These are phyloP conservation scores for Pantelozetes paolii DNA, from an alignment of 2,888 invertebrate species.

Conservation along the genomic window DNA sequence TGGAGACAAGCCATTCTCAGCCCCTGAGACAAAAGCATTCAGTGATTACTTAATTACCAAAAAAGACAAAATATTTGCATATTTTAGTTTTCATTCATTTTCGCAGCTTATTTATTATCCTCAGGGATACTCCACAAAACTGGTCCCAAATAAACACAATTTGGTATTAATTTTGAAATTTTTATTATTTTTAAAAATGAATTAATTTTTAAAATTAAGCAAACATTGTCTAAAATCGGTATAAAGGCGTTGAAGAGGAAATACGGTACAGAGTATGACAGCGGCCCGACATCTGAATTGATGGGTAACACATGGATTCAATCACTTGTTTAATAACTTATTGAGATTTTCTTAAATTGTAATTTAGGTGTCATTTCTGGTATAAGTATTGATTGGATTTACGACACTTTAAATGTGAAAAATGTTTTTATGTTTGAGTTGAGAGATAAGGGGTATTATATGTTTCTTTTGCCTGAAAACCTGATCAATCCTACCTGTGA, in stretches of 20 bases:
- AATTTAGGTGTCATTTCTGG: too few species aligned
- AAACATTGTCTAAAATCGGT: neutral
- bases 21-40: neutral
- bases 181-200: neutral
- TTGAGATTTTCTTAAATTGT: too few species aligned
- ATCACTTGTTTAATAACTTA: too few species aligned
- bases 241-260: neutral
- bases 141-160: neutral
- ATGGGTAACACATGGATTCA: too few species aligned
- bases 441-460: too few species aligned
- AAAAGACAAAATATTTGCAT: neutral
- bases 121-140: neutral
- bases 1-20: neutral
- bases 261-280: neutral
- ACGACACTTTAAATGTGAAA: too few species aligned
- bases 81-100: neutral
- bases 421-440: too few species aligned
- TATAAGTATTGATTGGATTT: too few species aligned
- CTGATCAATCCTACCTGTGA: too few species aligned
- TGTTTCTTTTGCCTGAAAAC: too few species aligned
- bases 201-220: neutral
- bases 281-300: neutral
- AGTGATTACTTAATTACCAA: neutral
- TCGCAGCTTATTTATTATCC: neutral
- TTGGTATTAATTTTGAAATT: neutral